phyloP scores from a whole-genome alignment of 2,888 invertebrate genomes.

The Brachypalpus laphriformis region DNA sequence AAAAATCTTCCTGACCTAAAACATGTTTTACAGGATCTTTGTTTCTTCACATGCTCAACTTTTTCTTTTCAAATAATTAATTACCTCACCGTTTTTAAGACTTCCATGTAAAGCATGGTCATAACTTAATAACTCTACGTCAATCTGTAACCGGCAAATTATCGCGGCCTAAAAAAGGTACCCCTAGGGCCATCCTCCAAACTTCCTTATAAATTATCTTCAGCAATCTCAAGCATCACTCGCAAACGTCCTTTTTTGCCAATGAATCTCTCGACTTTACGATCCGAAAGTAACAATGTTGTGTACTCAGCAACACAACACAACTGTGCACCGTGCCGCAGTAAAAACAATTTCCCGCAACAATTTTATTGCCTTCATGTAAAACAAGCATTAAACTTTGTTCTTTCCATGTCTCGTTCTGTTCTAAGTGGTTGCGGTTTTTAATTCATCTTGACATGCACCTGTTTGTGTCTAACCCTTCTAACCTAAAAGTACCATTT shows the following conservation, averaged over 20 bases:
- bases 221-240: background rate
- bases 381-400: constrained; percentile 57
- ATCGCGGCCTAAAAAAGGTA: background rate
- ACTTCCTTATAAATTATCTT: background rate
- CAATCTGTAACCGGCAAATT: background rate
- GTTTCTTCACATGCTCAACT: too few species aligned
- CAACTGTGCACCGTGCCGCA: background rate
- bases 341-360: constrained; percentile 3
- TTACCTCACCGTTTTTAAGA: too few species aligned
- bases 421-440: constrained; percentile 55
- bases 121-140: too few species aligned
- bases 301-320: background rate
- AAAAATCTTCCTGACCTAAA: too few species aligned
- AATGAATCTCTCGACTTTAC: background rate
- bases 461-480: constrained; percentile 61
- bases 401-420: constrained; percentile 28
- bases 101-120: too few species aligned
- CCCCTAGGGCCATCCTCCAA: background rate
- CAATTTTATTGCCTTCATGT: constrained; percentile 46
- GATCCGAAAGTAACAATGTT: background rate
- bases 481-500: constrained; percentile 25
- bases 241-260: background rate
- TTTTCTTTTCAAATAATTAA: too few species aligned
- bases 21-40: too few species aligned
- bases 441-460: constrained; percentile 66